These are phyloP conservation scores for Amblyraja radiata DNA, from an alignment of 2,797 vertebrate genomes.

Conservation along the genomic window DNA sequence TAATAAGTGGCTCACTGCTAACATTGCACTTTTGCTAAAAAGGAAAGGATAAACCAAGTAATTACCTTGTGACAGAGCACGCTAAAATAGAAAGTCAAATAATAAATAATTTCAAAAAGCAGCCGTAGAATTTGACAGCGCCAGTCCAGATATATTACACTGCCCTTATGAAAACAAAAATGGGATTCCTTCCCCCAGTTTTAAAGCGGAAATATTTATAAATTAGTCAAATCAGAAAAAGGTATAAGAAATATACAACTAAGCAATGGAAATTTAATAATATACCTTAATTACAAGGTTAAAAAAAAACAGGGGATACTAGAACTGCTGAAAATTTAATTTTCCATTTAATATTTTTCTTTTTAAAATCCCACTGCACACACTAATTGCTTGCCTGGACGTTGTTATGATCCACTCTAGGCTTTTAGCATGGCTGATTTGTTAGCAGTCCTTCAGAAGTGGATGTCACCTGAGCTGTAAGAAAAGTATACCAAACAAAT, in stretches of 20 bases:
- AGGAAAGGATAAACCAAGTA: too few species aligned
- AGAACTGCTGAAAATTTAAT: neutral
- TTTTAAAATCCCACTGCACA: neutral
- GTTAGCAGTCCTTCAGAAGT: neutral
- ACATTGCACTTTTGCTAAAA: too few species aligned
- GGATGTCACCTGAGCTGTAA: neutral
- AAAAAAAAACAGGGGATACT: neutral
- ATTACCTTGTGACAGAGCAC: neutral
- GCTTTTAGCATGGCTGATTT: neutral
- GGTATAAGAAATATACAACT: neutral
- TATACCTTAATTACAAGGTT: neutral
- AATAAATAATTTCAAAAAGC: neutral
- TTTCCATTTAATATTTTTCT: neutral
- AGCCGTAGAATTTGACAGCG: too few species aligned
- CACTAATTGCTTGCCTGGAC: neutral
- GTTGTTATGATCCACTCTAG: neutral
- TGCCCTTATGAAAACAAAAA: neutral
- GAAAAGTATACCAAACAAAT: neutral
- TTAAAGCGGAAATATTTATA: neutral
- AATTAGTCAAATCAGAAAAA: neutral
- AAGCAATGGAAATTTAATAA: neutral
- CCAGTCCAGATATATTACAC: neutral
- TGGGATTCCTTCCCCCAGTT: neutral
- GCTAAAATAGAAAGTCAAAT: neutral
- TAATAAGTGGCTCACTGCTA: neutral